phyloP scores from a whole-genome alignment of 1,140 invertebrate genomes.

The Calycopis cecrops region DNA sequence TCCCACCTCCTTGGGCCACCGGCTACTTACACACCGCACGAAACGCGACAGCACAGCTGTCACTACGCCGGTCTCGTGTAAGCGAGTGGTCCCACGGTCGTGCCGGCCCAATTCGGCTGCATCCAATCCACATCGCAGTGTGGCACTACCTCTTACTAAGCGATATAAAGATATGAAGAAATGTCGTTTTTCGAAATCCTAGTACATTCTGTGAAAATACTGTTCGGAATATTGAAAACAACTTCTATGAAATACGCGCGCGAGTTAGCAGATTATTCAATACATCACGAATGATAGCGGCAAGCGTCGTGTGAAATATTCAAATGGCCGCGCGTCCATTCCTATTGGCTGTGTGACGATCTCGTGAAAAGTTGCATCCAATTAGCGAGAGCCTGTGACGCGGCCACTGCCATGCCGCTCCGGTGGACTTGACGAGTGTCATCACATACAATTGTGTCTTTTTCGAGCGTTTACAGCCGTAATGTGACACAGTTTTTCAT shows the following conservation, averaged over 20 bases:
- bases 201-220: too few relatives aligned
- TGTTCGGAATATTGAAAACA: neutral
- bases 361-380: constrained; percentile 53
- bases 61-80: too few relatives aligned
- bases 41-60: too few relatives aligned
- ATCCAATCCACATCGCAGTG: too few relatives aligned
- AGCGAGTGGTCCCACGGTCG: too few relatives aligned
- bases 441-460: neutral
- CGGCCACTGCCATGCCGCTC: constrained; percentile 29
- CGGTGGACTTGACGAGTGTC: constrained; percentile 39
- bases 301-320: constrained; percentile 32
- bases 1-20: too few relatives aligned
- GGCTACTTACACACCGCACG: too few relatives aligned
- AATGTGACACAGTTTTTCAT: too few relatives aligned
- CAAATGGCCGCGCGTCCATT: constrained; percentile 19
- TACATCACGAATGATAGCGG: constrained; percentile 24
- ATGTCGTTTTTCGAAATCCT: too few relatives aligned
- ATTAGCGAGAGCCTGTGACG: constrained; percentile 54
- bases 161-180: too few relatives aligned
- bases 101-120: too few relatives aligned
- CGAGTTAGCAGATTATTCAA: constrained; percentile 8
- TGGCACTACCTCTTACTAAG: too few relatives aligned
- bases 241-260: neutral
- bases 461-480: constrained; percentile 29
- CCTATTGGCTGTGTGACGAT: constrained; percentile 23